Base-by-base conservation (phyloP, 1,140 invertebrate genomes). In the Ceratosolen solmsi region DNA sequence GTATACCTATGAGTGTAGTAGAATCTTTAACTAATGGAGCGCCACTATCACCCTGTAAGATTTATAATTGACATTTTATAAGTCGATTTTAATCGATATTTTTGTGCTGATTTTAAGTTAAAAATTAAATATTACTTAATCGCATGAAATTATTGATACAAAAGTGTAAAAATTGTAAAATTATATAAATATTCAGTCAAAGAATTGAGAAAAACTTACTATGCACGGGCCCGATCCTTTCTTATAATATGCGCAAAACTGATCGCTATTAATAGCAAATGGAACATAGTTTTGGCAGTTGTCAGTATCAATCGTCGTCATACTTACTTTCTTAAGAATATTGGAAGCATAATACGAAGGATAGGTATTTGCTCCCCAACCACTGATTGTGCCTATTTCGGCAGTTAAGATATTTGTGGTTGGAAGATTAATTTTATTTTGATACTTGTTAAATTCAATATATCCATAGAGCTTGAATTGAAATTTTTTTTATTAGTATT, bases 341-440 rank as follows among this genome's bases (percentile, higher is more conserved):
- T 68, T n/a, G 38, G 63, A 68, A 68, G 63, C 63, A 22, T 22
- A 5, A 68, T 38, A 38, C 22, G 63, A 38, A 38, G 63, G 63
- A 38, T 68, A 68, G 11, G 30, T 68, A 20, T 17, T 38, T n/a
- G 63, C 63, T 68, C 63, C 63, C 63, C 63, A 68, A n/a, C 63
- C 27, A n/a, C 63, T 38, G n/a, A 68, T 22, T n/a, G 38, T n/a
- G 8, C 63, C 63, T 0, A 68, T 38, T n/a, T 68, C 63, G 7
- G 7, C 33, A 68, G 8, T 17, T 15, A 68, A 68, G 15, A n/a
- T 20, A 7, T 38, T 7, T n/a, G 15, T 68, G 15, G 36, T 68
- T n/a, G 63, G 63, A 68, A 68, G 63, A n/a, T 68, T n/a, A 38
- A 68, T 22, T 68, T 68, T 68, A n/a, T 36, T 38, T 38, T 68